These are phyloP conservation scores for Poecilia wingei DNA, from an alignment of 2,797 vertebrate species.

Conservation along the genomic window DNA sequence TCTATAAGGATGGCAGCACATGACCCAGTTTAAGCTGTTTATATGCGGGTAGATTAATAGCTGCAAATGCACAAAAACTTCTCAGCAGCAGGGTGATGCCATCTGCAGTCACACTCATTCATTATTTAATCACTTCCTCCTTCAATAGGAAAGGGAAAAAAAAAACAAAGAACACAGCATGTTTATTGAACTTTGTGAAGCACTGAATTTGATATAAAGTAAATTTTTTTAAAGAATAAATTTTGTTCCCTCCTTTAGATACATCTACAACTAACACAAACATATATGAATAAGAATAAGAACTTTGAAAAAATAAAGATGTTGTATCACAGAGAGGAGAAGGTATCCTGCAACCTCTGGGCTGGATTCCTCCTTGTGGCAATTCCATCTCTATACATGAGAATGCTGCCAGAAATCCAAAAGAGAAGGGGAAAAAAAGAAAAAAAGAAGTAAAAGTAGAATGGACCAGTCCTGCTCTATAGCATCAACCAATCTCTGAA, in stretches of 20 bases:
- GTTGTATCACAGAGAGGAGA: constrained; percentile 40
- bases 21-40: constrained; percentile 9
- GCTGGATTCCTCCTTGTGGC: constrained; percentile 51
- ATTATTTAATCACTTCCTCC: constrained; percentile 42
- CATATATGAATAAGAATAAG: constrained; percentile 10
- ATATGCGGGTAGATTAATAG: constrained; percentile 33
- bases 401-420: constrained; percentile 52
- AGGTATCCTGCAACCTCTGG: constrained; percentile 44
- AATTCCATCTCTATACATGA: constrained; percentile 72
- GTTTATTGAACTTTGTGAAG: constrained; percentile 3
- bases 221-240: not conserved
- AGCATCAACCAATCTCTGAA: constrained; percentile 70
- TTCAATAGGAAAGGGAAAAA: constrained; percentile 6
- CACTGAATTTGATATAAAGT: constrained; percentile 5
- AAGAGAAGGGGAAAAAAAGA: not conserved
- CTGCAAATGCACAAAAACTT: constrained; percentile 32
- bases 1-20: not conserved
- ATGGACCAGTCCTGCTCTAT: constrained; percentile 46
- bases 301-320: constrained; percentile 37
- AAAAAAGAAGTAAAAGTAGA: constrained; percentile 26
- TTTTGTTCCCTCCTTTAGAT: not conserved
- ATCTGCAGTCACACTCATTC: constrained; percentile 42
- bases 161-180: not conserved
- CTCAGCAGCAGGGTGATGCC: constrained; percentile 38
- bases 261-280: constrained; percentile 1